These are phyloP conservation scores for Polypedilum vanderplanki DNA, from an alignment of 1,140 invertebrate genomes.

Conservation along the genomic window DNA sequence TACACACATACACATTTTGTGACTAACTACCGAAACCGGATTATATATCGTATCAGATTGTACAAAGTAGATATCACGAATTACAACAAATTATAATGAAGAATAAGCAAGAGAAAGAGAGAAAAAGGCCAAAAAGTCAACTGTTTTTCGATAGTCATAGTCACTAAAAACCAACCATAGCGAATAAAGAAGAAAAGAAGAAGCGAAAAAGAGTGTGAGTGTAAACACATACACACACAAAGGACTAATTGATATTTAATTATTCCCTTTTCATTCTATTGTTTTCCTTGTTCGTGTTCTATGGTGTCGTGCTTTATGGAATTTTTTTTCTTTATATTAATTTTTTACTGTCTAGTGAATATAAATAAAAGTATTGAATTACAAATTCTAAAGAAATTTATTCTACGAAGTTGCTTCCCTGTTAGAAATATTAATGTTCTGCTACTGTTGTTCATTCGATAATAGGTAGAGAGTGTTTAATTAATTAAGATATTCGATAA, in stretches of 20 bases:
- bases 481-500: no score
- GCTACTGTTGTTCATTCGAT: no score
- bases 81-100: not conserved
- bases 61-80: not conserved
- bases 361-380: conserved; percentile 20
- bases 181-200: not conserved
- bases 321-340: no score
- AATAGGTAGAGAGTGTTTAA: no score
- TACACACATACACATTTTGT: not conserved
- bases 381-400: conserved; percentile 7
- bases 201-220: not conserved
- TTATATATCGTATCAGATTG: not conserved
- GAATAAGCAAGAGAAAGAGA: not conserved
- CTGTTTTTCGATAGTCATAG: not conserved
- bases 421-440: not conserved
- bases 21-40: not conserved
- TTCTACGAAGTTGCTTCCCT: not conserved
- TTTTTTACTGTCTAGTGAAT: not conserved
- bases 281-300: not conserved
- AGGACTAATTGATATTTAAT: conserved; percentile 27
- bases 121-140: conserved; percentile 1
- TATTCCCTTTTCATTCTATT: conserved; percentile 21
- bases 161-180: no score
- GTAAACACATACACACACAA: not conserved
- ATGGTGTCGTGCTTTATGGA: no score